Evolutionary conservation across 2,113 vertebrate species (phyloP), one percentile per base, ranked within the genome.

Genomic region (Physeter macrocephalus): DNA sequence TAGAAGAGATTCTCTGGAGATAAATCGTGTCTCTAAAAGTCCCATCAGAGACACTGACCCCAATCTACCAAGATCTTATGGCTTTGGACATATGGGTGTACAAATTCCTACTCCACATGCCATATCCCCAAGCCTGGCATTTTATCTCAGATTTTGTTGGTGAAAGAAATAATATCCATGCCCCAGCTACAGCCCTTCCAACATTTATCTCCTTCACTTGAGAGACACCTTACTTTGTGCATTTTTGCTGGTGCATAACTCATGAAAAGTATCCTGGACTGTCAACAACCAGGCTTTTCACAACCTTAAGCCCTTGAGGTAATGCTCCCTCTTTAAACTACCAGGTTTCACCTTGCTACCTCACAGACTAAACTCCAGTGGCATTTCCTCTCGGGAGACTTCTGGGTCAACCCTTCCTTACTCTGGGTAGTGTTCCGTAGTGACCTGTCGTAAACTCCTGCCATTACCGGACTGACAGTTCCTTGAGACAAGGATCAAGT

Each of bases 341-440:
- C 12, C 25, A 27, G 39, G 49, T 67, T 82, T 9, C 64, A 41
- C 21, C 66, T 78, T 5, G 1, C 21, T 41, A 80, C 69, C 41
- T 64, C 66, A 31, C 8, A 11, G 27, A 39, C 21, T 23, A 71
- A 57, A 74, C 13, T 49, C 20, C 61, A 18, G 25, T 17, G 31
- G 0, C 27, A 25, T 52, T 31, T 82, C 20, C 15, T 41, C 39
- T 52, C 41, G 0, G 17, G 36, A 81, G 3, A 15, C 14, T 52
- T 80, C 39, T 49, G 61, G 20, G 14, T 64, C 69, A 20, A 20
- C 31, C 39, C 31, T 39, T 61, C 69, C 77, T 54, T 8, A 34
- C 46, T 10, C n/a, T 7, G 7, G 39, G 18, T n/a, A 43, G 7
- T 5, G 0, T n/a, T 49, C 72, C 5, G 0, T 2, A 20, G 15